A percentile compares a stretch with the other conserved stretches of the same genome.
Conservation (phyloP, 1,140 invertebrate species). For the Melitaea cinxia region DNA sequence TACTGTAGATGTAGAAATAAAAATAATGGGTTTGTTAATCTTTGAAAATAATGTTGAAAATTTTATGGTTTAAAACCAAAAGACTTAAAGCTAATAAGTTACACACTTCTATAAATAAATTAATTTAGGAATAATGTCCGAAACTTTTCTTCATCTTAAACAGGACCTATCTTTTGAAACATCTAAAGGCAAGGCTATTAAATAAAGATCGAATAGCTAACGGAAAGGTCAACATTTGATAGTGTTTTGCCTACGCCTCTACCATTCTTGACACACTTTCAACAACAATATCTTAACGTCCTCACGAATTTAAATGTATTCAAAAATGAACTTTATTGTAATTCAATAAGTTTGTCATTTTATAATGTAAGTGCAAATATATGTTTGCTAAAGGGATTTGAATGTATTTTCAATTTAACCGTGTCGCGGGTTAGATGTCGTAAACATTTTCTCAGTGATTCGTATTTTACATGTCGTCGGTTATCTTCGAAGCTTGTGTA, state of each 20-base stretch:
- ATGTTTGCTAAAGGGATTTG: conserved; percentile 32
- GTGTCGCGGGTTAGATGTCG: conserved; percentile 43
- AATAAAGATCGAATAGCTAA: conserved; percentile 34
- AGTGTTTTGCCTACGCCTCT: conserved; percentile 35
- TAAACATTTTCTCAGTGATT: conserved; percentile 42
- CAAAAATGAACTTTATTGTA: not conserved
- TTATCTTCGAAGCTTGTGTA: conserved; percentile 27
- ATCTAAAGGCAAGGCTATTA: conserved; percentile 21
- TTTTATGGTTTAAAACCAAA: no score
- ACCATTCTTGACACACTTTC: conserved; percentile 33
- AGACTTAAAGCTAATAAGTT: no score
- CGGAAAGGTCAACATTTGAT: conserved; percentile 38
- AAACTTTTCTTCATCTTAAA: conserved; percentile 8
- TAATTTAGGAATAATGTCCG: not conserved
- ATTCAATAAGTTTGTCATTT: not conserved
- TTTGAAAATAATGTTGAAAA: no score
- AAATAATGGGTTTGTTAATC: no score
- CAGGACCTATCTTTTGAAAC: conserved; percentile 20
- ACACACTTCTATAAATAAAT: no score
- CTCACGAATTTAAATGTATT: not conserved
- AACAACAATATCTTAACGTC: conserved; percentile 4
- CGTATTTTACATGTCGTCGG: conserved; percentile 33
- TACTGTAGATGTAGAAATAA: no score
- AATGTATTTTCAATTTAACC: conserved; percentile 47
- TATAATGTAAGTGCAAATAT: conserved; percentile 2